Base-by-base conservation (phyloP, 2,797 vertebrate species). In the Synanceia verrucosa region DNA sequence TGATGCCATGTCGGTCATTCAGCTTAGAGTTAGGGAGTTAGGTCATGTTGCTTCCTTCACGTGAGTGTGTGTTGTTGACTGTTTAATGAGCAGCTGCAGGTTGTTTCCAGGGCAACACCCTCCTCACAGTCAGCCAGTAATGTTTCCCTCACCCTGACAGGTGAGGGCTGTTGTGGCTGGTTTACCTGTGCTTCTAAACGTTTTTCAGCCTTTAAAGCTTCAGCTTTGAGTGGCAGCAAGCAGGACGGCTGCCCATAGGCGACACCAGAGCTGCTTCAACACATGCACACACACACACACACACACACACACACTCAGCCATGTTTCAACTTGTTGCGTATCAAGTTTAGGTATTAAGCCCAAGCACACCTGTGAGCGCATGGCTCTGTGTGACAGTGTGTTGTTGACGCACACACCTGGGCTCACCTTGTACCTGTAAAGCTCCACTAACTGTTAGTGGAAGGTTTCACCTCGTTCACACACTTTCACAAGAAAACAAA, bases 291-390 rank as follows among this genome's bases (percentile, higher is more conserved):
- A 58, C 46, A 59, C 36, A 57, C 53, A 72, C 55, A 65, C 36
- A 47, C 37, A 69, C 58, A 9, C 9, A 18, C 41, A 70, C 66
- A 63, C 70, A 74, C 66, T 81, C 72, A 76, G 83, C 71, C 84
- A 21, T 91, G 90, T 92, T 89, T 87, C 82, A 83, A 91, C 91
- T 86, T 91, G 91, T 88, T 84, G 65, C 41, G 9, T 65, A 86
- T 82, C 26, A 2, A 82, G 71, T 83, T 83, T 19, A 81, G 77
- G 81, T 82, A 80, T 84, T 82, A 83, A 78, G 71, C 76, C 55
- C 60, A 56, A 78, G 78, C 84, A 79, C 90, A 91, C 89, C 89
- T 92, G 86, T 63, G 84, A 66, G 73, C 5, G 5, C 23, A 34
- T 74, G 70, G 41, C 36, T 72, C 47, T 84, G 44, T 77, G 50